Percentiles rank a stretch among this genome's conserved stretches.
Conservation (phyloP, 2,797 vertebrate genomes). For the Adrianichthys oophorus region DNA sequence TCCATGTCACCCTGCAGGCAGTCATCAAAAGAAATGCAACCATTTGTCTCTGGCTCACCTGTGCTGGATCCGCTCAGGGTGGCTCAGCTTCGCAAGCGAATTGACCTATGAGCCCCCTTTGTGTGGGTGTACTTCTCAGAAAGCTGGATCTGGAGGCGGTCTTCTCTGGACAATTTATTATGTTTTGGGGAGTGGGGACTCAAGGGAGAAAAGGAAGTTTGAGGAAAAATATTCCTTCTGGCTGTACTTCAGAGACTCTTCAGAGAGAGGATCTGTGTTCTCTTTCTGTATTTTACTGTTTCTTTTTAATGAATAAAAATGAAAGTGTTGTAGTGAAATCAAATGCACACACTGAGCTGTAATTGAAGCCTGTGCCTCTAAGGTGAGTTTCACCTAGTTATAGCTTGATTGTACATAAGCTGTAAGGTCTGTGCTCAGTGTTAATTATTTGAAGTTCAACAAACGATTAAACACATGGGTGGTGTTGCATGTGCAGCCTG, state of each 20-base stretch:
- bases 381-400: slow-evolving; percentile 30
- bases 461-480: slow-evolving; percentile 39
- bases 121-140: slow-evolving; percentile 62
- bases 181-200: slow-evolving; percentile 47
- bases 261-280: slow-evolving; percentile 46
- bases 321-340: slow-evolving; percentile 35
- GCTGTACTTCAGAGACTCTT: slow-evolving; percentile 56
- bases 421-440: slow-evolving; percentile 26
- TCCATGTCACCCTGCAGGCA: slow-evolving; percentile 56
- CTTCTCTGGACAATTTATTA: slow-evolving; percentile 60
- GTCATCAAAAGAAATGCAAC: slow-evolving; percentile 64
- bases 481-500: slow-evolving; percentile 1
- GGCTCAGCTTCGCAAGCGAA: slow-evolving; percentile 57
- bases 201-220: slow-evolving; percentile 53
- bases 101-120: slow-evolving; percentile 60
- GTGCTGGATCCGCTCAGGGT: slow-evolving; percentile 43
- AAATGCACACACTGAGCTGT: slow-evolving; percentile 32
- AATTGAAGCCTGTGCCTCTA: slow-evolving; percentile 37
- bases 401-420: slow-evolving; percentile 37
- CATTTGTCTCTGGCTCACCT: slow-evolving; percentile 59
- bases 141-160: slow-evolving; percentile 41
- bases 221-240: slow-evolving; percentile 58
- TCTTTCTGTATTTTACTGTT: slow-evolving; percentile 41
- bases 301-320: slow-evolving; percentile 44
- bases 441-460: slow-evolving; percentile 50